Conservation (phyloP, 2,888 invertebrate genomes). For the Hydrotaea cyrtoneurina region DNA sequence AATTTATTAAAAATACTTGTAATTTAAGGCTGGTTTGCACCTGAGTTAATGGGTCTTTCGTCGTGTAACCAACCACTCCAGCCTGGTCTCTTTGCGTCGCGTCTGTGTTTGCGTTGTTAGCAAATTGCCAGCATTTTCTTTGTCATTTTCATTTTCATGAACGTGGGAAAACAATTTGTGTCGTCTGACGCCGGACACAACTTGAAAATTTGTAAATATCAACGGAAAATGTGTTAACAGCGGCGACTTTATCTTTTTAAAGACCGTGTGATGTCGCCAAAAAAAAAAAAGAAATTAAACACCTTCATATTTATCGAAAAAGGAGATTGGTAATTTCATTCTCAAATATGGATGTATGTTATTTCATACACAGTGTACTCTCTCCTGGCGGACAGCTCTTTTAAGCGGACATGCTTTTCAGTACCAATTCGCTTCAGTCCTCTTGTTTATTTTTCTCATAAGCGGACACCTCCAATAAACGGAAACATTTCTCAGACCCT, state of each 20-base stretch:
- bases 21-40: slow-evolving; percentile 67
- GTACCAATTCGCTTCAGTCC: too few relatives aligned
- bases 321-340: too few relatives aligned
- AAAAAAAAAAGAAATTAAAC: too few relatives aligned
- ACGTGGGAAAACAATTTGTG: slow-evolving; percentile 62
- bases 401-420: too few relatives aligned
- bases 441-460: too few relatives aligned
- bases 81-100: slow-evolving; percentile 23
- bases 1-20: slow-evolving; percentile 67
- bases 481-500: too few relatives aligned
- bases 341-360: too few relatives aligned
- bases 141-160: slow-evolving; percentile 55
- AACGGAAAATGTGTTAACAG: slow-evolving; percentile 8
- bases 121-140: slow-evolving; percentile 65
- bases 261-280: neutral
- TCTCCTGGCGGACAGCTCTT: too few relatives aligned
- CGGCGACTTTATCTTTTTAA: neutral
- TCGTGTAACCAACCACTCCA: slow-evolving; percentile 22
- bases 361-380: too few relatives aligned
- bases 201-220: slow-evolving; percentile 26
- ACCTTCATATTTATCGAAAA: too few relatives aligned
- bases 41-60: slow-evolving; percentile 59
- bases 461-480: too few relatives aligned
- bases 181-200: slow-evolving; percentile 1
- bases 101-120: slow-evolving; percentile 48